Conservation (phyloP, 1,140 invertebrate species). For the Antheraea mylitta region DNA sequence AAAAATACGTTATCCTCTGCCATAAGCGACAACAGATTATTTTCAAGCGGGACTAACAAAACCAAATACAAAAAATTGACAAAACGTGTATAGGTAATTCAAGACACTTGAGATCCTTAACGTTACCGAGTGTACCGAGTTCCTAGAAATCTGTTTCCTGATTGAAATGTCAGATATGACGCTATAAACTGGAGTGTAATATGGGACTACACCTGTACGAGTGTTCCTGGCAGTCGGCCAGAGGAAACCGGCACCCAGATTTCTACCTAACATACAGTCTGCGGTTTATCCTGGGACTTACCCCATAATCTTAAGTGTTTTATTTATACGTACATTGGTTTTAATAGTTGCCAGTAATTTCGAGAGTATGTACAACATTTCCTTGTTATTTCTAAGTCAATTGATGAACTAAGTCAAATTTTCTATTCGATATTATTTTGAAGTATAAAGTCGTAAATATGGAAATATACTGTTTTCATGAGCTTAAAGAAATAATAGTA, state of each 20-base stretch:
- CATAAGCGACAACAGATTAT: too few species aligned
- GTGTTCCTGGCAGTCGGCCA: neutral
- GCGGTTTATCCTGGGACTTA: neutral
- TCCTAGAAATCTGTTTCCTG: neutral
- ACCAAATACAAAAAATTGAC: too few species aligned
- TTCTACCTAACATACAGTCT: conserved; percentile 2
- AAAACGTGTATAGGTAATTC: neutral
- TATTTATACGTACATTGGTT: neutral
- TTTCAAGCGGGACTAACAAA: too few species aligned
- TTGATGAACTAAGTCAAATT: too few species aligned
- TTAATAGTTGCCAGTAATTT: neutral
- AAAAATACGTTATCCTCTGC: too few species aligned
- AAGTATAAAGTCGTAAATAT: too few species aligned
- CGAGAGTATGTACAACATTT: neutral
- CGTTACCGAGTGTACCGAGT: neutral
- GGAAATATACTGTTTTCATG: too few species aligned
- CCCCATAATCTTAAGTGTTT: neutral
- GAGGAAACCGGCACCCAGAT: neutral
- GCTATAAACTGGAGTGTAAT: neutral
- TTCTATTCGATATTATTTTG: too few species aligned
- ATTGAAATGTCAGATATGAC: neutral
- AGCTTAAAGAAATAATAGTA: too few species aligned
- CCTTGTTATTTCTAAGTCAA: too few species aligned
- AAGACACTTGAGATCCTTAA: neutral
- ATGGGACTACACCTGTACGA: neutral